Percentiles rank a stretch among this genome's conserved stretches.
phyloP scores from a whole-genome alignment of 2,113 vertebrate genomes.

The Podarcis raffonei region DNA sequence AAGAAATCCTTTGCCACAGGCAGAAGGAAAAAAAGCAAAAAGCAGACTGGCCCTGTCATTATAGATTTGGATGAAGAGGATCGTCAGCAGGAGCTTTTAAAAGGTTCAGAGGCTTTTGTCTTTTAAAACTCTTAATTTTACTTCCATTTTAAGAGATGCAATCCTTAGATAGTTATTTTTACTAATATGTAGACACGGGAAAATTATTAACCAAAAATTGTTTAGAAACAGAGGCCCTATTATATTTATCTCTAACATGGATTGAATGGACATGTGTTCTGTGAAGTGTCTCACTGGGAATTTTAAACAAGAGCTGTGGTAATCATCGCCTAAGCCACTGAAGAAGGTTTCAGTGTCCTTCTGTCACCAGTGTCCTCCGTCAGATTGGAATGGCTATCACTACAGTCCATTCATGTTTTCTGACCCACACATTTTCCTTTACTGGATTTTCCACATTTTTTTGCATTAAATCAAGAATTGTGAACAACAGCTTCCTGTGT shows the following conservation, averaged over 20 bases:
- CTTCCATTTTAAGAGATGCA: neutral
- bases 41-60: slow-evolving; percentile 93
- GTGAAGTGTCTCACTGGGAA: neutral
- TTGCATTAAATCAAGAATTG: neutral
- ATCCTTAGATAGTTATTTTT: neutral
- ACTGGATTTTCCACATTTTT: neutral
- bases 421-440: slow-evolving; percentile 9
- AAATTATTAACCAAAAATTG: neutral
- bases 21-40: slow-evolving; percentile 97
- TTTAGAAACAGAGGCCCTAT: neutral
- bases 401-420: neutral
- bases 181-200: neutral
- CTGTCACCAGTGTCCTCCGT: neutral
- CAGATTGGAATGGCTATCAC: neutral
- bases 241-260: neutral
- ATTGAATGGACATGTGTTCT: neutral
- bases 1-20: slow-evolving; percentile 96
- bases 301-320: neutral
- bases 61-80: slow-evolving; percentile 99
- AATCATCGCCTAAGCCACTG: neutral
- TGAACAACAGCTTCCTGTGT: neutral
- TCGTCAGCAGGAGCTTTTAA: slow-evolving; percentile 94
- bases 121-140: neutral
- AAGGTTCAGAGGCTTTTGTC: slow-evolving; percentile 77
- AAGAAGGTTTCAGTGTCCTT: slow-evolving; percentile 7